These are phyloP conservation scores for Dorcus hopei DNA, from an alignment of 2,888 invertebrate species.

Conservation along the genomic window DNA sequence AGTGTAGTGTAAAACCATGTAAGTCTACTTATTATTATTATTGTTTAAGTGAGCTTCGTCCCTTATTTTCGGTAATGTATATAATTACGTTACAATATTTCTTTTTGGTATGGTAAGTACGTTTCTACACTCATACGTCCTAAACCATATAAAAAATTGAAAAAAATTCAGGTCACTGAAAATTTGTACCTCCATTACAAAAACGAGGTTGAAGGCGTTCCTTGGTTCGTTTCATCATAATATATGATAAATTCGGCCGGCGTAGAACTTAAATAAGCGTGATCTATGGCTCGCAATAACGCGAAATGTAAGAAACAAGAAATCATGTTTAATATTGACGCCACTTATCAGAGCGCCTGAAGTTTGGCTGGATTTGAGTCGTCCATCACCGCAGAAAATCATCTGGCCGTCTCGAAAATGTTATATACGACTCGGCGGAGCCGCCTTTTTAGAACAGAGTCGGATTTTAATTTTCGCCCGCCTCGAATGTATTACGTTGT, in stretches of 20 bases:
- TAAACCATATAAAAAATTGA: too few species aligned
- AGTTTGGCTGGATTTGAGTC: conserved; percentile 46
- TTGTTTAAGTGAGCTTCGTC: too few species aligned
- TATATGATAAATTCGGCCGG: conserved; percentile 36
- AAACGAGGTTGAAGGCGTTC: background rate
- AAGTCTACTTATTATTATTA: too few species aligned
- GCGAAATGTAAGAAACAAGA: conserved; percentile 47
- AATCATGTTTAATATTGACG: conserved; percentile 48
- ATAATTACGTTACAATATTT: too few species aligned
- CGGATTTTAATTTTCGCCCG: conserved; percentile 18
- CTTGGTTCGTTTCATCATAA: background rate
- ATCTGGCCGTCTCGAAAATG: conserved; percentile 44
- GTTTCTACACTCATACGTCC: too few species aligned
- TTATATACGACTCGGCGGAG: conserved; percentile 43
- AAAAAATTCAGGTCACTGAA: too few species aligned
- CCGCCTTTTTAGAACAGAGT: conserved; percentile 25
- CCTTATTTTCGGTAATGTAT: too few species aligned
- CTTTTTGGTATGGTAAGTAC: too few species aligned
- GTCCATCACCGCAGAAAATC: conserved; percentile 49
- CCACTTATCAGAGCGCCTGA: conserved; percentile 41
- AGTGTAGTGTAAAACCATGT: too few species aligned
- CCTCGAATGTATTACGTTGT: background rate
- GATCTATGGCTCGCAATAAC: conserved; percentile 45
- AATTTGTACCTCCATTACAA: too few species aligned
- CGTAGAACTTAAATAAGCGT: conserved; percentile 42